Percentiles rank a stretch among this genome's conserved stretches.
Evolutionary conservation across 1,140 invertebrate species (phyloP).

Genomic region (Aphidius gifuensis): DNA sequence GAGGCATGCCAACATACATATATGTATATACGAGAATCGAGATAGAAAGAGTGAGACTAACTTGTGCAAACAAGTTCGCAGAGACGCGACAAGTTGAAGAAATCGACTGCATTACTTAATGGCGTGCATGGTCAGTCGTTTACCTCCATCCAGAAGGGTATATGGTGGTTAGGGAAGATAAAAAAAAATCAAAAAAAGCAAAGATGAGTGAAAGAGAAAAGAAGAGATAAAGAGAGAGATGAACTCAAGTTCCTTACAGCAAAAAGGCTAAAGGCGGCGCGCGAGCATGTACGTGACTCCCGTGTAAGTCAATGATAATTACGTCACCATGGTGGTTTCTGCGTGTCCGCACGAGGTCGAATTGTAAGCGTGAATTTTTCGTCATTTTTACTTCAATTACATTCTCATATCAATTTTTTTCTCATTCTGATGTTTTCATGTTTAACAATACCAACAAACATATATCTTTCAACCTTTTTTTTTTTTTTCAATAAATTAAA

Average conservation of each 20-base stretch:
- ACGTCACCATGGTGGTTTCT: conserved; percentile 28
- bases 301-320: conserved; percentile 36
- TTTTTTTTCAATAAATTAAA: background rate
- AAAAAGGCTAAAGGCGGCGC: conserved; percentile 25
- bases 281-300: conserved; percentile 21
- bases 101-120: conserved; percentile 47
- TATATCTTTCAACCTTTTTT: background rate
- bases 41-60: conserved; percentile 7
- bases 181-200: background rate
- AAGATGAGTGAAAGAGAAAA: background rate
- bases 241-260: background rate
- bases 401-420: background rate
- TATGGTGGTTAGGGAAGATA: background rate
- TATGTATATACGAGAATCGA: no score
- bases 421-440: no score
- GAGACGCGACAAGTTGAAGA: conserved; percentile 41
- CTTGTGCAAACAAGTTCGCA: conserved; percentile 21
- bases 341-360: conserved; percentile 10
- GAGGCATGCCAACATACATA: no score
- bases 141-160: conserved; percentile 25
- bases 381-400: background rate
- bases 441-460: no score
- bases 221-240: background rate
- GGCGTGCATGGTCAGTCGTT: conserved; percentile 36
- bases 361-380: no score